A percentile compares a stretch with the other conserved stretches of the same genome.
These are phyloP conservation scores for Alethe diademata DNA, from an alignment of 2,113 vertebrate genomes.

Conservation along the genomic window DNA sequence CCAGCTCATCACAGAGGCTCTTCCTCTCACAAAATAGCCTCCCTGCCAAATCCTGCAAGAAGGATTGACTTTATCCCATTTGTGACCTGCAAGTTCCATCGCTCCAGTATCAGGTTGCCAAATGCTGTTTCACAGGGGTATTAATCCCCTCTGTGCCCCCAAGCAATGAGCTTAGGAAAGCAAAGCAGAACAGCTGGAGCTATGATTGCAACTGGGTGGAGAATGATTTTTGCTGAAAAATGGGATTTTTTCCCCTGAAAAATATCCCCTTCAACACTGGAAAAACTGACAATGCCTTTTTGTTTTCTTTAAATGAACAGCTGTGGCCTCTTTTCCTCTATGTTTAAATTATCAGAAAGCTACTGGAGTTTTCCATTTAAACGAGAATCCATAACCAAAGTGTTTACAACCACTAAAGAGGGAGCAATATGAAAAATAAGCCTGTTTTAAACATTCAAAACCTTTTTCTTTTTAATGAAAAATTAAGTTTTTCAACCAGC, in stretches of 20 bases:
- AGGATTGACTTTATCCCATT: slow-evolving; percentile 7
- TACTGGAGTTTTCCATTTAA: slow-evolving; percentile 31
- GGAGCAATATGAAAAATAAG: neutral
- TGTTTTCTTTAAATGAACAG: slow-evolving; percentile 37
- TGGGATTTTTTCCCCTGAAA: slow-evolving; percentile 26
- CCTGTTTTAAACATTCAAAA: neutral
- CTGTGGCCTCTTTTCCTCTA: slow-evolving; percentile 9
- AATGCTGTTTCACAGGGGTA: neutral
- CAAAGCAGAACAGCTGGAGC: slow-evolving; percentile 40
- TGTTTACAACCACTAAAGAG: neutral
- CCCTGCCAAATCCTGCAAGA: slow-evolving; percentile 39
- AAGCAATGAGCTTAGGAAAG: neutral
- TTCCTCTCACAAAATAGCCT: slow-evolving; percentile 31
- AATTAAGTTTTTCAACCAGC: neutral
- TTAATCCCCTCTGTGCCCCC: neutral
- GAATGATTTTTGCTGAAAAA: slow-evolving; percentile 47
- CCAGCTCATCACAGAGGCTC: slow-evolving; percentile 59
- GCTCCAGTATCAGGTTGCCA: neutral
- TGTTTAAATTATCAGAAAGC: slow-evolving; percentile 16
- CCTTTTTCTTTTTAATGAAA: neutral
- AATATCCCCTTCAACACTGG: slow-evolving; percentile 13
- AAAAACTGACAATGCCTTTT: slow-evolving; percentile 55
- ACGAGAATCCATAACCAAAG: neutral
- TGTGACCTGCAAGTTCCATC: neutral
- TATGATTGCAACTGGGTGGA: slow-evolving; percentile 29